A percentile compares a stretch with the other conserved stretches of the same genome.
These are phyloP conservation scores for Epizoanthus illoricatus DNA, from an alignment of 92 coral and sea anemone genomes.

Conservation along the genomic window DNA sequence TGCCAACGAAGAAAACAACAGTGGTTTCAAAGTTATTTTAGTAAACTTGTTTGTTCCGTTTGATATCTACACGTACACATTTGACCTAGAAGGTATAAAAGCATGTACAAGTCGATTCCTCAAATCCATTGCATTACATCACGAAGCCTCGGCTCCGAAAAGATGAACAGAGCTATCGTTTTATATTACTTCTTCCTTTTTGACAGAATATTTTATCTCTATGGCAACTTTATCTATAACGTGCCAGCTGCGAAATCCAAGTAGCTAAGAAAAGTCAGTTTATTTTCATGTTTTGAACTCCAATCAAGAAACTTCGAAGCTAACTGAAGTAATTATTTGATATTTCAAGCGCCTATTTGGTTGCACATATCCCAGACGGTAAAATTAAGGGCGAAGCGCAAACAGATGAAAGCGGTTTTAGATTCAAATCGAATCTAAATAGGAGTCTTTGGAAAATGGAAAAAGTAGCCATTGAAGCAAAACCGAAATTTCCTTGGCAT, in stretches of 20 bases:
- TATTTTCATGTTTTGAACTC: not conserved
- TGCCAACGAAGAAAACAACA: too few relatives aligned
- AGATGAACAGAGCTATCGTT: not conserved
- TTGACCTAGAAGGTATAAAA: not conserved
- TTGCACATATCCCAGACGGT: not conserved
- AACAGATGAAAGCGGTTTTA: not conserved
- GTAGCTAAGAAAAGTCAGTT: not conserved
- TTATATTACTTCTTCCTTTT: not conserved
- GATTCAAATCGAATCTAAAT: constrained; percentile 9
- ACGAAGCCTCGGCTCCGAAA: not conserved
- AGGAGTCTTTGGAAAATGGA: constrained; percentile 8
- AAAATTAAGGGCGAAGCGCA: not conserved
- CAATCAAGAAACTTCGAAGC: not conserved
- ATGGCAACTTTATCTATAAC: constrained; percentile 32
- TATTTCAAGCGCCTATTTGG: not conserved
- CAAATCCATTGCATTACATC: not conserved
- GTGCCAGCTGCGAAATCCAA: constrained; percentile 26
- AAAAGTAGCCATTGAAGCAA: constrained; percentile 26
- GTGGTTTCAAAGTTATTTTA: too few relatives aligned
- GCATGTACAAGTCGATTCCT: not conserved
- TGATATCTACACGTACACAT: too few relatives aligned
- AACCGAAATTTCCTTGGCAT: constrained; percentile 12
- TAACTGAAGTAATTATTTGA: constrained; percentile 1
- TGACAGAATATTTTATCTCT: constrained; percentile 12
- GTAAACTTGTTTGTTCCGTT: too few relatives aligned